Conservation (phyloP, 2,888 invertebrate genomes). For the Cotesia congregata region DNA sequence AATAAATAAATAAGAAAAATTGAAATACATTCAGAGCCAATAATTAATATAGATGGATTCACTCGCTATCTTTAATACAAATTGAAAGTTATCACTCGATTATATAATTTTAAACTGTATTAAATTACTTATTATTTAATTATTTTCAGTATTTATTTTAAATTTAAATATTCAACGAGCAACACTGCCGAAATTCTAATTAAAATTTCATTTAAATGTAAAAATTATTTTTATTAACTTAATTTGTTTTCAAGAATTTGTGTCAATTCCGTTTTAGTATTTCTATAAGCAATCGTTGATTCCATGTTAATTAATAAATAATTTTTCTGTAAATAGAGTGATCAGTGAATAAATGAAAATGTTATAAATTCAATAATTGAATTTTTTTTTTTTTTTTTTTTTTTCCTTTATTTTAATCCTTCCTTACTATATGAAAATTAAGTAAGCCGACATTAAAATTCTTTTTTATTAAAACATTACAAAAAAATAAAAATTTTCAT, state of each 20-base stretch:
- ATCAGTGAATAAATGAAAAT: conserved; percentile 37
- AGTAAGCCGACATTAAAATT: too few relatives aligned
- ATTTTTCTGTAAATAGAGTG: conserved; percentile 36
- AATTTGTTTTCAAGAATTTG: conserved; percentile 1
- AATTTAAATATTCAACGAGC: conserved; percentile 8
- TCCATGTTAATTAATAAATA: conserved; percentile 4
- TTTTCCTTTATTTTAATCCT: background rate
- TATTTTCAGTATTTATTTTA: conserved; percentile 9
- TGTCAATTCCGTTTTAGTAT: background rate
- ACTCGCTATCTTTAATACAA: conserved; percentile 35
- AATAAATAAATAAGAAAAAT: conserved; percentile 21
- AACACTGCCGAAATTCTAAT: conserved; percentile 24
- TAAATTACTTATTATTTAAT: conserved; percentile 15
- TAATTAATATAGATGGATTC: conserved; percentile 24
- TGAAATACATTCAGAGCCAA: conserved; percentile 19
- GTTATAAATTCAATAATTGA: background rate
- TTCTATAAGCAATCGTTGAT: too few relatives aligned
- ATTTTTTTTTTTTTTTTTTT: background rate
- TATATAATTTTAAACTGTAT: conserved; percentile 19
- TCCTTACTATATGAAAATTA: background rate
- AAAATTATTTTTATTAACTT: background rate
- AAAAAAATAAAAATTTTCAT: too few relatives aligned
- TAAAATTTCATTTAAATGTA: background rate
- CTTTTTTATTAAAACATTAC: too few relatives aligned
- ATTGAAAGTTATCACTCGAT: conserved; percentile 7